Evolutionary conservation across 1,140 invertebrate genomes (phyloP).

Genomic region (Lucilia cuprina): DNA sequence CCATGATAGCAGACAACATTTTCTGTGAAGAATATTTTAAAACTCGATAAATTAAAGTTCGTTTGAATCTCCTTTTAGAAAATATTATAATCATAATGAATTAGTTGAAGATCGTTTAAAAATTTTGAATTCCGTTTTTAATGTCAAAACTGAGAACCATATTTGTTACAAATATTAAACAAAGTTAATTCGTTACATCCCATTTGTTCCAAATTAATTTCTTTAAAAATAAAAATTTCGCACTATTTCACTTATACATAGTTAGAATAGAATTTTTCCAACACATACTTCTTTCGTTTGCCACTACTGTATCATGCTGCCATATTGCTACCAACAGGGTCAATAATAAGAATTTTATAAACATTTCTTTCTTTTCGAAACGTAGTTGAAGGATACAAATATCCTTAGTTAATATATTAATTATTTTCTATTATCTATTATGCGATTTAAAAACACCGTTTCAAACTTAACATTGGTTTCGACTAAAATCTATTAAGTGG

Average conservation of each 20-base stretch:
- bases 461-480: neutral
- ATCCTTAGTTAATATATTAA: neutral
- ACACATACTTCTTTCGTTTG: conserved; percentile 19
- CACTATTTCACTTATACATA: too few species aligned
- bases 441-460: conserved; percentile 1
- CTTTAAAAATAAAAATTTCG: too few species aligned
- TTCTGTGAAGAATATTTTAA: conserved; percentile 63
- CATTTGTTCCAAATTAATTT: too few species aligned
- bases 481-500: conserved; percentile 1
- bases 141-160: too few species aligned
- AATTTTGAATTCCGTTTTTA: too few species aligned
- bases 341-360: conserved; percentile 10
- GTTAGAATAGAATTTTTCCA: neutral
- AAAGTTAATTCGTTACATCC: too few species aligned
- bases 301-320: neutral
- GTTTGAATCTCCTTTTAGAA: too few species aligned
- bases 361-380: neutral
- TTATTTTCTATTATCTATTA: neutral
- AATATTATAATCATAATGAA: too few species aligned
- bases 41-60: too few species aligned
- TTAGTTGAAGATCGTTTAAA: too few species aligned
- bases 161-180: too few species aligned
- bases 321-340: neutral
- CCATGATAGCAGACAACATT: conserved; percentile 75
- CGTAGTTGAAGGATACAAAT: neutral